phyloP scores from a whole-genome alignment of 35 echinoderm and acorn worm genomes.

The Apostichopus japonicus region DNA sequence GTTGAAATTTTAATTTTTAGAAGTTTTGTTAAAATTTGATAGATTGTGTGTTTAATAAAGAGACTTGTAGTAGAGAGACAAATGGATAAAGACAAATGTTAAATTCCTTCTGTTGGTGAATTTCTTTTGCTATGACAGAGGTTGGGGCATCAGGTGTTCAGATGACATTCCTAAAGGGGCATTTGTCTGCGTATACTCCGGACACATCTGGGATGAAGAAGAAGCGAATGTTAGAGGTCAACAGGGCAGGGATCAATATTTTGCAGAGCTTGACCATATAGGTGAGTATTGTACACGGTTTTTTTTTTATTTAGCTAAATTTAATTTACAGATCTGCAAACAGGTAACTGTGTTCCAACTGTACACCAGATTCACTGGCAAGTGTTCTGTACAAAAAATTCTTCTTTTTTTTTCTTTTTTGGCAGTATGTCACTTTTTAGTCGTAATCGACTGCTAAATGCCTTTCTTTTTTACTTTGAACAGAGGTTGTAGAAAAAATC shows the following conservation, averaged over 20 bases:
- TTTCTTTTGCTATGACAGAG: slow-evolving; percentile 52
- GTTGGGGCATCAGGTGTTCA: slow-evolving; percentile 83
- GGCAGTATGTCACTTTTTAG: too few relatives aligned
- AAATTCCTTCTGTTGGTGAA: background rate
- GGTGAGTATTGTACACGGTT: slow-evolving; percentile 42
- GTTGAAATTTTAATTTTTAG: too few relatives aligned
- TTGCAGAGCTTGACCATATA: slow-evolving; percentile 91
- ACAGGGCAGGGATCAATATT: slow-evolving; percentile 82
- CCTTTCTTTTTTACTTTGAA: background rate
- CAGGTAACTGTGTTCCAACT: too few relatives aligned
- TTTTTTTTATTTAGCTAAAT: background rate
- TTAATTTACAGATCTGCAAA: too few relatives aligned
- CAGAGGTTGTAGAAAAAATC: slow-evolving; percentile 93
- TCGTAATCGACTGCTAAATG: background rate
- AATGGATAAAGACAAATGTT: too few relatives aligned
- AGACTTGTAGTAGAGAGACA: background rate
- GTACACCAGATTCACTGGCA: too few relatives aligned
- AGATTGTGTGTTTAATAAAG: background rate
- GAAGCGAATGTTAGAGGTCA: slow-evolving; percentile 77
- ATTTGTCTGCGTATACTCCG: slow-evolving; percentile 85
- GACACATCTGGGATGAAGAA: slow-evolving; percentile 87
- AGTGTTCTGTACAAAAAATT: too few relatives aligned
- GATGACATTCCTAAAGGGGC: slow-evolving; percentile 87
- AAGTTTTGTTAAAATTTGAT: too few relatives aligned
- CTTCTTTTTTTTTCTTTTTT: background rate